phyloP scores from a whole-genome alignment of 2,888 invertebrate species.

The Perizoma affinitatum region DNA sequence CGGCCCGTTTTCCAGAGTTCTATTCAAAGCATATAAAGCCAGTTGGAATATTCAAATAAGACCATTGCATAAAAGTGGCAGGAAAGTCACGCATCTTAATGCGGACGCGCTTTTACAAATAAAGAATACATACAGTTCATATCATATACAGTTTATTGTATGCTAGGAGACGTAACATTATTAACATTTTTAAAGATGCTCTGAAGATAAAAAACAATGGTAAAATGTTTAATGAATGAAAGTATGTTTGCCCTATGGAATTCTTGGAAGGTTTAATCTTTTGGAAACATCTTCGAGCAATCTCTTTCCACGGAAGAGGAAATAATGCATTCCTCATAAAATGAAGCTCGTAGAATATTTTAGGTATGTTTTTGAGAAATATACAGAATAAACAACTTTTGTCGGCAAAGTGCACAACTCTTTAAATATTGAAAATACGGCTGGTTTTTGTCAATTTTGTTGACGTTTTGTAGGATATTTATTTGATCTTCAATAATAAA shows the following conservation, averaged over 20 bases:
- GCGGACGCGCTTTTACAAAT: conserved; percentile 16
- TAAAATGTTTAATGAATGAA: too few species aligned
- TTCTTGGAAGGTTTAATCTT: not conserved
- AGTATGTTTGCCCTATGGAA: not conserved
- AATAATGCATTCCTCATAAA: not conserved
- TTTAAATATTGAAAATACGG: too few species aligned
- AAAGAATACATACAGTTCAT: conserved; percentile 1
- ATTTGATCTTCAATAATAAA: too few species aligned
- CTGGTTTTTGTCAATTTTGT: too few species aligned
- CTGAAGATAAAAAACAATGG: too few species aligned
- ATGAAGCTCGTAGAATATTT: too few species aligned
- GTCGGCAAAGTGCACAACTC: too few species aligned
- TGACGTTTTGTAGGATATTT: too few species aligned
- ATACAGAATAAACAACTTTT: too few species aligned
- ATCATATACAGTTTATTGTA: conserved; percentile 1
- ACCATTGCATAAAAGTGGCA: conserved; percentile 19
- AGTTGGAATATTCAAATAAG: conserved; percentile 32
- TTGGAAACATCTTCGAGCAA: conserved; percentile 1
- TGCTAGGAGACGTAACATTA: not conserved
- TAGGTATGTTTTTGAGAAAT: too few species aligned
- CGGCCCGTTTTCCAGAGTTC: conserved; percentile 22
- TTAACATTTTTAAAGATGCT: too few species aligned
- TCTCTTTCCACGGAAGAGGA: not conserved
- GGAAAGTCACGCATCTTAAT: conserved; percentile 23
- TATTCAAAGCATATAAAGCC: conserved; percentile 28